Base-by-base conservation (phyloP, 2,113 vertebrate genomes). In the Poeciliopsis occidentalis region DNA sequence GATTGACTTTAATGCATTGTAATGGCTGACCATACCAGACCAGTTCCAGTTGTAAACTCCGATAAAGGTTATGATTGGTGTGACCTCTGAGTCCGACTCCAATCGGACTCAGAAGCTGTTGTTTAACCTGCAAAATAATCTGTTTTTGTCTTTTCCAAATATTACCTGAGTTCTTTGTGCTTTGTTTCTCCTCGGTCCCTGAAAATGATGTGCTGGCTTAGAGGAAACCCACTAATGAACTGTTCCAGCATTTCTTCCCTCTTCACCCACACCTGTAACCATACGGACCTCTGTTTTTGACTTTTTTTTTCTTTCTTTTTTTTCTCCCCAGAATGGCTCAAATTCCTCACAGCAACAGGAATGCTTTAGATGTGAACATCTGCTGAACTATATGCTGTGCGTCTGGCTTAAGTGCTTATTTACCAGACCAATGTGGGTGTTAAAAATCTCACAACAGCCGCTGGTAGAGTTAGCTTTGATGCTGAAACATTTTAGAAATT, bases 321-420 rank as follows among this genome's bases (percentile, higher is more conserved):
- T 86, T 84, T 91, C 91, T 87, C 91, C 85, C 82, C 89, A 91
- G 90, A 90, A 72, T 79, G 80, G 85, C 81, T 89, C 15, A 15
- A 88, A 86, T 80, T 95, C 88, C 84, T 75, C 51, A 57, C 75
- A 82, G 75, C 80, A 66, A 80, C 80, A 89, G 90, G 90, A 77
- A 79, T 79, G 76, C 72, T 69, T 89, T 89, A 86, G 88, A 92
- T 81, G 90, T 88, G 61, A 77, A 92, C 85, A 90, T 92, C 85
- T 85, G 93, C 83, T 81, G 57, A 41, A 82, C 79, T 17, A 19
- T 5, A 47, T 0, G 17, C 4, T 17, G 44, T 47, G 44, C 17
- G 44, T 47, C 44, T 47, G 79, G 60, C 39, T 73, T 86, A 89
- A 82, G 79, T 84, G 85, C 82, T 86, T 73, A 78, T 29, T 47